Percentiles rank a stretch among this genome's conserved stretches.
These are phyloP conservation scores for Chloromyia formosa DNA, from an alignment of 2,888 invertebrate species.

Conservation along the genomic window DNA sequence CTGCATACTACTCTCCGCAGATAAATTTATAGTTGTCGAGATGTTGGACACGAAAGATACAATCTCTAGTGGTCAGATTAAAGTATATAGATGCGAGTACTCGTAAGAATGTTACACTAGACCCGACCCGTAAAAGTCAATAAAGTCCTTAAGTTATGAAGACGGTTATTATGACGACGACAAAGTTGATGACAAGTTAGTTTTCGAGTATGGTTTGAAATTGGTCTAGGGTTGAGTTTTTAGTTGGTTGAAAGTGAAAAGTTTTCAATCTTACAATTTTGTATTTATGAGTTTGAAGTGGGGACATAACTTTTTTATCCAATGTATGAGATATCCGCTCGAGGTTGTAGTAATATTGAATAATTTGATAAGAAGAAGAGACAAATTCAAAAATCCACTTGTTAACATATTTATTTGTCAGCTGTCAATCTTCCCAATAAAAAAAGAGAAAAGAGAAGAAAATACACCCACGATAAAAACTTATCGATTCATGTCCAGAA, in stretches of 20 bases:
- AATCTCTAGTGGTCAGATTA: slow-evolving; percentile 7
- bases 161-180: neutral
- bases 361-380: too few relatives aligned
- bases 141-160: neutral
- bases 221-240: neutral
- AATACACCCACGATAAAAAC: too few relatives aligned
- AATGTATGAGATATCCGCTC: too few relatives aligned
- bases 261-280: too few relatives aligned
- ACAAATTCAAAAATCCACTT: too few relatives aligned
- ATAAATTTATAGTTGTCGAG: slow-evolving; percentile 10
- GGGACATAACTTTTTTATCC: too few relatives aligned
- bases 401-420: too few relatives aligned
- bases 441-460: too few relatives aligned
- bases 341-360: too few relatives aligned
- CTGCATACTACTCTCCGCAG: neutral
- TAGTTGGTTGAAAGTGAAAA: neutral
- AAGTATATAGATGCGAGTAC: neutral
- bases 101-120: neutral
- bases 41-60: slow-evolving; percentile 6
- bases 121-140: slow-evolving; percentile 1
- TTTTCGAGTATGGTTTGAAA: neutral
- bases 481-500: too few relatives aligned
- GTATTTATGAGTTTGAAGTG: too few relatives aligned
- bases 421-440: too few relatives aligned
- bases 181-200: slow-evolving; percentile 1